Evolutionary conservation across 2,113 vertebrate species (phyloP), one percentile per base, ranked within the genome.

Genomic region (Glaucidium brasilianum): DNA sequence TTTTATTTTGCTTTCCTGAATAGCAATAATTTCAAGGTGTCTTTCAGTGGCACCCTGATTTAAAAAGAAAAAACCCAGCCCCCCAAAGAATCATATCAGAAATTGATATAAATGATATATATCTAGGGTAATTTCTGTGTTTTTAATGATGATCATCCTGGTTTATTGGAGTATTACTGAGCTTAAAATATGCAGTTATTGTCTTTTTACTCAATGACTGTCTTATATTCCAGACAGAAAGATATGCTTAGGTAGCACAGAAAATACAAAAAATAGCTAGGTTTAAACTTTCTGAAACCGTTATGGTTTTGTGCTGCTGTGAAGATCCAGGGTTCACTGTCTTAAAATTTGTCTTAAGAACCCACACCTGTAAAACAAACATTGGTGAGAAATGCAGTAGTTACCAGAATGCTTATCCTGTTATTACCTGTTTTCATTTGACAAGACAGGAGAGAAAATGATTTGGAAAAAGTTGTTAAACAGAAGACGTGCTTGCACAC

Each of bases 1-100:
- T 25, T 89, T 95, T 91, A 60, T 69, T 94, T 92, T 88, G 8
- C 55, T 79, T 95, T 91, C 50, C 74, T 63, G 41, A 92, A 68
- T 25, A 73, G 58, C 19, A 81, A n/a, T 69, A 89, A 79, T 86
- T 81, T 95, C 78, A 92, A 90, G 41, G 81, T 81, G 81, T 86
- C 63, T 86, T 94, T 89, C 29, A 43, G 23, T 19, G 18, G 12
- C 49, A 68, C 25, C 47, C n/a, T 63, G 67, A 52, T 84, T 80
- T 55, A 52, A 95, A 91, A 92, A 67, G 11, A 23, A 69, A 84
- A 37, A 43, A 43, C 32, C 0, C 3, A 23, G 55, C 1, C 1
- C 22, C 30, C 3, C 14, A 5, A 83, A 80, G 30, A 49, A 37
- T 21, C 9, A 5, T 25, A 52, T 76, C 47, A 86, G 59, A 74